phyloP scores from a whole-genome alignment of 2,888 invertebrate genomes.

The Cremastobaeus sp. region DNA sequence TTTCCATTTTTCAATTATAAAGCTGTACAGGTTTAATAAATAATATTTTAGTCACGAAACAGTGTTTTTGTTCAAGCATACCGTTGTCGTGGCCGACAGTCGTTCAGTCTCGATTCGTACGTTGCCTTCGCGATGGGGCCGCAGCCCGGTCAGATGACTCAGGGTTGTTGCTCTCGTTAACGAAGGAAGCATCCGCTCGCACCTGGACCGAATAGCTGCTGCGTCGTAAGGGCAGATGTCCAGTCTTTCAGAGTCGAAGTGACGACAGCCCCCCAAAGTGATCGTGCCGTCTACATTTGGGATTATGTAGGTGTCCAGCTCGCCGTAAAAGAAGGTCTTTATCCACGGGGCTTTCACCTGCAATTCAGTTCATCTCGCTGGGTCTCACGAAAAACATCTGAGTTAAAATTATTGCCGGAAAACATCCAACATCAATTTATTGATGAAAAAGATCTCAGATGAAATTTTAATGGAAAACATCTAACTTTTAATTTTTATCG shows the following conservation, averaged over 20 bases:
- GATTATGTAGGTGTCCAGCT: slow-evolving; percentile 91
- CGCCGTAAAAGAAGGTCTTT: slow-evolving; percentile 91
- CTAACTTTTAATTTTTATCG: too few species aligned
- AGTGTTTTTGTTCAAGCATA: neutral
- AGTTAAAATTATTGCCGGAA: too few species aligned
- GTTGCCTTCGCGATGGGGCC: slow-evolving; percentile 87
- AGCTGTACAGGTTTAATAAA: slow-evolving; percentile 51
- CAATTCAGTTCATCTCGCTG: too few species aligned
- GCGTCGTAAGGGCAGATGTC: slow-evolving; percentile 85
- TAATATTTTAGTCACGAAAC: slow-evolving; percentile 30
- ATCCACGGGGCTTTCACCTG: slow-evolving; percentile 93
- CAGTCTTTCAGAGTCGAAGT: slow-evolving; percentile 87
- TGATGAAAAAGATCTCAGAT: too few species aligned
- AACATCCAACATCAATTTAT: too few species aligned
- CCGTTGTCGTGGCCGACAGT: slow-evolving; percentile 40
- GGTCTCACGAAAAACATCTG: too few species aligned
- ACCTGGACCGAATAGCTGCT: slow-evolving; percentile 88
- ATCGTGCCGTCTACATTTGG: slow-evolving; percentile 86
- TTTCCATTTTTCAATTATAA: slow-evolving; percentile 31
- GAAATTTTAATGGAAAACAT: too few species aligned
- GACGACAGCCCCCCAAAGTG: slow-evolving; percentile 91
- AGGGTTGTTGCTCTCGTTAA: slow-evolving; percentile 77
- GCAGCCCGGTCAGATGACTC: slow-evolving; percentile 81
- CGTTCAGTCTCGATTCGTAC: slow-evolving; percentile 86
- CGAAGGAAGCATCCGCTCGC: slow-evolving; percentile 86